Conservation (phyloP, 2,113 vertebrate genomes). For the Pterophyllum scalare region DNA sequence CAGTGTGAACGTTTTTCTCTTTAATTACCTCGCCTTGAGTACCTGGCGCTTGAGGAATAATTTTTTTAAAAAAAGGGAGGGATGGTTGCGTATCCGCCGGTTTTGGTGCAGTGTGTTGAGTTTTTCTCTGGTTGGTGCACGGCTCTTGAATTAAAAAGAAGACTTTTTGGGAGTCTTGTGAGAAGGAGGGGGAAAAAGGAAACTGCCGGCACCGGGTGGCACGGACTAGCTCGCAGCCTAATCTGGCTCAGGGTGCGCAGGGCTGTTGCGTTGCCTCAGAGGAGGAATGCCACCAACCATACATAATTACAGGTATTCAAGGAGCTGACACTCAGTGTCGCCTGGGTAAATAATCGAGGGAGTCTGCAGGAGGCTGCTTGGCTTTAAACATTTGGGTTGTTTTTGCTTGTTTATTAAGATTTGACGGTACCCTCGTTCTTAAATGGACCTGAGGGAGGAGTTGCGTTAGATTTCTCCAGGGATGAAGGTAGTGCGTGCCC, state of each 20-base stretch:
- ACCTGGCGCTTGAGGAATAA: conserved; percentile 10
- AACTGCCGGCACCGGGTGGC: neutral
- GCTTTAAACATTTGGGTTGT: neutral
- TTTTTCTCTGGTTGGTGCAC: conserved; percentile 9
- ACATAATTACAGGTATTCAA: conserved; percentile 63
- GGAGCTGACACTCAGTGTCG: conserved; percentile 45
- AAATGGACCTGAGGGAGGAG: conserved; percentile 69
- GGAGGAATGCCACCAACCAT: conserved; percentile 47
- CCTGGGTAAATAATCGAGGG: conserved; percentile 25
- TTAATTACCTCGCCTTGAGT: neutral
- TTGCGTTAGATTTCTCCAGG: conserved; percentile 56
- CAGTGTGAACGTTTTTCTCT: neutral
- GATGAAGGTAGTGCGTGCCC: conserved; percentile 24
- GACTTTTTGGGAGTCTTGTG: neutral
- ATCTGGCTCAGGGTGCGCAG: neutral
- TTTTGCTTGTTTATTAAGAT: neutral
- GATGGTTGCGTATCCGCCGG: neutral
- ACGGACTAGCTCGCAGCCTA: neutral
- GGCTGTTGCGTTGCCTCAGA: conserved; percentile 47
- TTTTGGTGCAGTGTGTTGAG: conserved; percentile 55
- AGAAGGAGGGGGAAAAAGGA: neutral
- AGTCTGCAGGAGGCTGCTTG: neutral
- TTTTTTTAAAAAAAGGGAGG: too few relatives aligned
- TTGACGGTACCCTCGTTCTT: conserved; percentile 6
- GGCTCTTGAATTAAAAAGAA: neutral